These are phyloP conservation scores for Lophotriccus pileatus DNA, from an alignment of 2,797 vertebrate genomes.

Conservation along the genomic window DNA sequence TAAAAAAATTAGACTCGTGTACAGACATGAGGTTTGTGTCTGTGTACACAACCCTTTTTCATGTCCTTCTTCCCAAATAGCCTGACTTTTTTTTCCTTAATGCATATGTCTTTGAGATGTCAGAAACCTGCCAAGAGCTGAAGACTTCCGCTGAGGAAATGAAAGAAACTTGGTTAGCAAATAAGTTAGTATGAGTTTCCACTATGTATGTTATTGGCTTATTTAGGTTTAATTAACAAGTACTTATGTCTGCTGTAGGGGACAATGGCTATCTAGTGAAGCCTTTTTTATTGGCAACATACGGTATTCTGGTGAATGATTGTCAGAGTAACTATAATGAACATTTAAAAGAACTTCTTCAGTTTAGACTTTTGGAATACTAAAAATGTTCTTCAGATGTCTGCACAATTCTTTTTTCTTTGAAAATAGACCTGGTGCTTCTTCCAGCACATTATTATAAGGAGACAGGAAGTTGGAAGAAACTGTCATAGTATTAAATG, in stretches of 20 bases:
- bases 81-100: neutral
- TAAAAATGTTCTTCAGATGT: neutral
- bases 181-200: constrained; percentile 12
- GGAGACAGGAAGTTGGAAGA: neutral
- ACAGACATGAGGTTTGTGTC: neutral
- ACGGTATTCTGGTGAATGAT: neutral
- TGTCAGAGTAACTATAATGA: neutral
- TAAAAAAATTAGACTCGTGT: neutral
- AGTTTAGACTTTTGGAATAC: neutral
- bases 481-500: neutral
- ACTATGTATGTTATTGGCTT: neutral
- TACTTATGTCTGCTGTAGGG: neutral
- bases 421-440: neutral
- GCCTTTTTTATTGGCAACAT: constrained; percentile 21
- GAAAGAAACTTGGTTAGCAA: neutral
- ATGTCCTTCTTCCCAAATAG: neutral
- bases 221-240: constrained; percentile 29
- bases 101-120: neutral
- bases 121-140: neutral
- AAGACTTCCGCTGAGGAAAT: neutral
- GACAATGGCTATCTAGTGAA: neutral
- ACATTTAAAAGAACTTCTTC: neutral
- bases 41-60: neutral
- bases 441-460: neutral
- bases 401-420: neutral